phyloP scores from a whole-genome alignment of 2,888 invertebrate genomes.

The Polymixis flavicincta region DNA sequence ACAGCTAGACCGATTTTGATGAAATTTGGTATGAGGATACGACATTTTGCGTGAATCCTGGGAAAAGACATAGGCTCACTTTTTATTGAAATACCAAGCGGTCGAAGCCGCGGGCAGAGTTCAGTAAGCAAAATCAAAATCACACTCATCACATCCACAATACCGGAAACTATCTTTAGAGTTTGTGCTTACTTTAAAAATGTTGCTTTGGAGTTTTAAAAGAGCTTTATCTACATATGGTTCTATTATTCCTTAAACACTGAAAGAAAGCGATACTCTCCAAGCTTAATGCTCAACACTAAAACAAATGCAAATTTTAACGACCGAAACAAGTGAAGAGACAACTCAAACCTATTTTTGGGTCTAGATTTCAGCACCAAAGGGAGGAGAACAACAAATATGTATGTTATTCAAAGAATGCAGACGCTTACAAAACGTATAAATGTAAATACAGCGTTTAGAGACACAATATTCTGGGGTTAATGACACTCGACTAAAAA shows the following conservation, averaged over 20 bases:
- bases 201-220: too few relatives aligned
- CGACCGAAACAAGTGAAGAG: slow-evolving; percentile 21
- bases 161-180: neutral
- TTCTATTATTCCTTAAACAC: neutral
- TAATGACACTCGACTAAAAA: slow-evolving; percentile 64
- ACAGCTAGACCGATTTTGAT: too few relatives aligned
- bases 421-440: slow-evolving; percentile 55
- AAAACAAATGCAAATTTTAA: slow-evolving; percentile 51
- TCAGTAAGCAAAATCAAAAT: neutral
- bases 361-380: slow-evolving; percentile 38
- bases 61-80: too few relatives aligned
- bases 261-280: neutral
- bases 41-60: too few relatives aligned
- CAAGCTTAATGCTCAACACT: slow-evolving; percentile 7
- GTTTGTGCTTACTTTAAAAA: neutral
- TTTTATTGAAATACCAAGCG: too few relatives aligned
- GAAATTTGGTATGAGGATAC: too few relatives aligned
- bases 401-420: slow-evolving; percentile 52
- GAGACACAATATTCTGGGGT: slow-evolving; percentile 56
- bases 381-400: slow-evolving; percentile 36
- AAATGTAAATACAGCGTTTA: slow-evolving; percentile 55
- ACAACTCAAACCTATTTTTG: slow-evolving; percentile 23
- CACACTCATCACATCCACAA: neutral
- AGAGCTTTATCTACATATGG: neutral
- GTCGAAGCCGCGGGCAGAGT: too few relatives aligned